Percentiles rank a stretch among this genome's conserved stretches.
Evolutionary conservation across 53 echinoderm and acorn worm species (phyloP).

Genomic region (Echinarachnius parma): DNA sequence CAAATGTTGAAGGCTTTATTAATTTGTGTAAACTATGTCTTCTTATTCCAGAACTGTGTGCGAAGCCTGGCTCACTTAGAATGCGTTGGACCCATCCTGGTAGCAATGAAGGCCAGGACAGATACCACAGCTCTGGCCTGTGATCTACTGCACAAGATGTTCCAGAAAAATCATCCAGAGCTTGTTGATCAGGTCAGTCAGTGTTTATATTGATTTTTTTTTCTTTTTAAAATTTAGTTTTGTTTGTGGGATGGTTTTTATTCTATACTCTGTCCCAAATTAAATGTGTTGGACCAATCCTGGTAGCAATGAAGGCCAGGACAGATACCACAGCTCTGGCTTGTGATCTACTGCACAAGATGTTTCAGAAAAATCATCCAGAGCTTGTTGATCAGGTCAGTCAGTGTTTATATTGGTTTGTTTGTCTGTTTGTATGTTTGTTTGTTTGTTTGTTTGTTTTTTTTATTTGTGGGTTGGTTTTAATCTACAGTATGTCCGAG

Average conservation of each 20-base stretch:
- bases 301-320: slow-evolving; percentile 79
- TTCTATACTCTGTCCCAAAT: slow-evolving; percentile 91
- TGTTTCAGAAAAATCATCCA: slow-evolving; percentile 95
- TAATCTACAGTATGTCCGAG: too few relatives aligned
- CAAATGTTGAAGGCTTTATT: too few relatives aligned
- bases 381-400: slow-evolving; percentile 96
- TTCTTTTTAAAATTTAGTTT: too few relatives aligned
- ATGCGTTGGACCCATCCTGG: slow-evolving; percentile 72
- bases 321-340: slow-evolving; percentile 81
- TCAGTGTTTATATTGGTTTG: too few relatives aligned
- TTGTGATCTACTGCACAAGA: slow-evolving; percentile 90
- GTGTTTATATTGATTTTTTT: too few relatives aligned
- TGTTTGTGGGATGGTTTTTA: too few relatives aligned
- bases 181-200: slow-evolving; percentile 94
- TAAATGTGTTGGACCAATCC: slow-evolving; percentile 75
- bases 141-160: slow-evolving; percentile 94
- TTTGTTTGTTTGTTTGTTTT: too few relatives aligned
- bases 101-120: slow-evolving; percentile 78
- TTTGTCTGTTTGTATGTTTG: too few relatives aligned
- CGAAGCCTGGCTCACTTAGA: slow-evolving; percentile 90
- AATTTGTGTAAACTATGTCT: too few relatives aligned
- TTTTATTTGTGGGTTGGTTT: too few relatives aligned
- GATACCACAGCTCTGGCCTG: slow-evolving; percentile 86
- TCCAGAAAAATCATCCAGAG: slow-evolving; percentile 94
- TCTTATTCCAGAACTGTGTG: slow-evolving; percentile 64